phyloP scores from a whole-genome alignment of 2,797 vertebrate species.

The Rhinophrynus dorsalis region DNA sequence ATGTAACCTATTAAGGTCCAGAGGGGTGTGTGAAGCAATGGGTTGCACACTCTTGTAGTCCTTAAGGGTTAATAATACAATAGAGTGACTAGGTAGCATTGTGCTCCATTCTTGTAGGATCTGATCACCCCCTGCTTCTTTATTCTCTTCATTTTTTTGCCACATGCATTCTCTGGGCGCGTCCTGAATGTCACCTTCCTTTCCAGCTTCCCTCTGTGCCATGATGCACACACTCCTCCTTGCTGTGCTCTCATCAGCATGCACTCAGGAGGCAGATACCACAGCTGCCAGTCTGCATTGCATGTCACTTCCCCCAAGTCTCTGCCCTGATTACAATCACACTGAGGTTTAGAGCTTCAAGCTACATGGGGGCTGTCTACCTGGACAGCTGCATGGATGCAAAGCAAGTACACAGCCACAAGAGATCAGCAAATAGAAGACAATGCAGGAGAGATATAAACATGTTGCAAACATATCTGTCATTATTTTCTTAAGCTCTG shows the following conservation, averaged over 20 bases:
- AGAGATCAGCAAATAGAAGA: too few species aligned
- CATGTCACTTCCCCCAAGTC: conserved; percentile 68
- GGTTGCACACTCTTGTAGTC: too few species aligned
- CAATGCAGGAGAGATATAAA: too few species aligned
- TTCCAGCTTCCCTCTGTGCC: background rate
- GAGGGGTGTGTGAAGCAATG: too few species aligned
- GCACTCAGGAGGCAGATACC: conserved; percentile 66
- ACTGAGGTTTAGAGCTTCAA: background rate
- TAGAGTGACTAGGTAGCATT: background rate
- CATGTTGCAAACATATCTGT: too few species aligned
- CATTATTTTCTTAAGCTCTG: too few species aligned
- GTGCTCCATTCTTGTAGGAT: background rate
- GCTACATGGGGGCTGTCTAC: background rate
- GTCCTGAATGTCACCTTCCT: background rate
- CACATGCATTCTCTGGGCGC: background rate
- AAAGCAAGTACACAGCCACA: background rate
- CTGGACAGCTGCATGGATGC: background rate
- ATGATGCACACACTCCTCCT: background rate
- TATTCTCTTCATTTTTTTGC: background rate
- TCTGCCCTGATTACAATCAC: conserved; percentile 74
- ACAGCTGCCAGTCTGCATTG: conserved; percentile 80
- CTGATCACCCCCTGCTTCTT: background rate
- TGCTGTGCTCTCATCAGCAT: background rate
- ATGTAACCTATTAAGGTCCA: too few species aligned
- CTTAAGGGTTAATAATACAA: too few species aligned